A percentile compares a stretch with the other conserved stretches of the same genome.
Conservation (phyloP, 2,888 invertebrate genomes). For the Sceliomorpha sp. region DNA sequence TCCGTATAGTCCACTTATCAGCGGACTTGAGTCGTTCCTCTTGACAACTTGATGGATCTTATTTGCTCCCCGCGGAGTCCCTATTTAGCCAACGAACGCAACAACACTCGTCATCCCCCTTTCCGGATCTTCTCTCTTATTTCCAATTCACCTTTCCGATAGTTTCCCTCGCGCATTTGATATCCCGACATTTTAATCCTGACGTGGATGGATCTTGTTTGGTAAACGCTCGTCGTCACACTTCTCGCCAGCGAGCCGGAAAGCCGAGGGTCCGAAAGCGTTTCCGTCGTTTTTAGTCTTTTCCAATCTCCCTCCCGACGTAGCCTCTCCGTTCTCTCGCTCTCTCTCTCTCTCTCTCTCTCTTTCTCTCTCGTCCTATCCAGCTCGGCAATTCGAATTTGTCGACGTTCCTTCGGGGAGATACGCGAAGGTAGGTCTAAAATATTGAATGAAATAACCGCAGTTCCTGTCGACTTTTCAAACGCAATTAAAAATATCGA, state of each 20-base stretch:
- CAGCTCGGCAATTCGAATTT: neutral
- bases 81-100: constrained; percentile 29
- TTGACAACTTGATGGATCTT: constrained; percentile 58
- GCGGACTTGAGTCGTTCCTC: constrained; percentile 24
- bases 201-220: constrained; percentile 80
- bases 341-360: neutral
- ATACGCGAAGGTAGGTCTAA: too few species aligned
- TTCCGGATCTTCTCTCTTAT: constrained; percentile 61
- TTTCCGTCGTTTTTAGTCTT: constrained; percentile 19
- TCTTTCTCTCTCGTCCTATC: neutral
- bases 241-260: constrained; percentile 44
- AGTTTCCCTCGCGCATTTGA: constrained; percentile 67
- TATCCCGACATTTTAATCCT: constrained; percentile 79
- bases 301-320: constrained; percentile 4
- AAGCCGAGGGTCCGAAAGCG: constrained; percentile 46
- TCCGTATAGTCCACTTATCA: constrained; percentile 52
- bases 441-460: too few species aligned
- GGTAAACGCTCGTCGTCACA: constrained; percentile 63
- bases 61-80: constrained; percentile 54
- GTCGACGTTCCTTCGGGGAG: too few species aligned
- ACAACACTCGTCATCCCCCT: constrained; percentile 58
- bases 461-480: too few species aligned
- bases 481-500: too few species aligned
- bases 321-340: neutral
- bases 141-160: constrained; percentile 52